Conservation (phyloP, 2,797 vertebrate genomes). For the Dromococcyx pavoninus region DNA sequence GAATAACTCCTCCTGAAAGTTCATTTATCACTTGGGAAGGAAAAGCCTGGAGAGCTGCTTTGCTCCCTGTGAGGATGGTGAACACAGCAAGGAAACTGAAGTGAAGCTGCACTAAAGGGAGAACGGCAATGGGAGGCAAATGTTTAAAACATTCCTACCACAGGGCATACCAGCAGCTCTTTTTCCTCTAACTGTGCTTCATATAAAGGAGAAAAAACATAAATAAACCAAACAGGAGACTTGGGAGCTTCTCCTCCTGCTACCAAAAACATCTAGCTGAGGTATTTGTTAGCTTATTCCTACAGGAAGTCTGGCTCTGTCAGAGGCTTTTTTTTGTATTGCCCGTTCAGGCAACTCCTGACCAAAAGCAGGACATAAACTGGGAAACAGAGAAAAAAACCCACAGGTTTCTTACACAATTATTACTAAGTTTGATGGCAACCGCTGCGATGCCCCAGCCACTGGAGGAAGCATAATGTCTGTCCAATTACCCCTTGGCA, state of each 20-base stretch:
- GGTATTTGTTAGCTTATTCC: background rate
- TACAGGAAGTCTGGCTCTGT: background rate
- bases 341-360: background rate
- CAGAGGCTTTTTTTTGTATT: background rate
- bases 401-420: background rate
- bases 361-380: background rate
- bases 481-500: accelerated
- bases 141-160: background rate
- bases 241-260: background rate
- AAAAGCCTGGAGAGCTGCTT: background rate
- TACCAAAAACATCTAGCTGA: background rate
- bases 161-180: background rate
- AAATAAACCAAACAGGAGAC: background rate
- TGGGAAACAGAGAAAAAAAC: background rate
- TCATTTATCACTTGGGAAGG: accelerated
- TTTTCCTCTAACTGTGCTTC: background rate
- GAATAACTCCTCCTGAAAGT: background rate
- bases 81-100: accelerated
- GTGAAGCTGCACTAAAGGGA: background rate
- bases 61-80: background rate
- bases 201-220: background rate
- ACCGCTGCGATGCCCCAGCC: background rate
- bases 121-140: too few species aligned
- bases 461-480: background rate
- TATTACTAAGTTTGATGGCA: accelerated